Percentiles rank a stretch among this genome's conserved stretches.
Evolutionary conservation across 2,888 invertebrate species (phyloP).

Genomic region (Ophraella communa): DNA sequence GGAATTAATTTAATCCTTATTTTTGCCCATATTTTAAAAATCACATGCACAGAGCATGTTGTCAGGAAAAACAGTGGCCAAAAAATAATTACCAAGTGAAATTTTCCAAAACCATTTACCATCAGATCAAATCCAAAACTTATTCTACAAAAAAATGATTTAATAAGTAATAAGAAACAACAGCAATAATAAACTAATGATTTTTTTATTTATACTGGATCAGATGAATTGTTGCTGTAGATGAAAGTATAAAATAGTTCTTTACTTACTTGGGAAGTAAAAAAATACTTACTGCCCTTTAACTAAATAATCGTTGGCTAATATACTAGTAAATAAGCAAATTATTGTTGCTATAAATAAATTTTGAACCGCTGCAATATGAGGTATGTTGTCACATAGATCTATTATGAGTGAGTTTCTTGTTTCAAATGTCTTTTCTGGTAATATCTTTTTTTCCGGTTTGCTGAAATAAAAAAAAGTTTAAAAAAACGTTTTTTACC

Average conservation of each 20-base stretch:
- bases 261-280: background rate
- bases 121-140: conserved; percentile 68
- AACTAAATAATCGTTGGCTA: conserved; percentile 75
- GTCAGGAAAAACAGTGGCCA: conserved; percentile 64
- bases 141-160: conserved; percentile 56
- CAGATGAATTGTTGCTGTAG: no score
- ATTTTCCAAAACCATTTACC: conserved; percentile 65
- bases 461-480: conserved; percentile 23
- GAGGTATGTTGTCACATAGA: conserved; percentile 72
- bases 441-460: conserved; percentile 49
- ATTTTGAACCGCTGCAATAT: conserved; percentile 84
- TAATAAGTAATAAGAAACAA: no score
- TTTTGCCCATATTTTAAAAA: conserved; percentile 62
- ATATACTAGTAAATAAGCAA: conserved; percentile 74
- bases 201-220: no score
- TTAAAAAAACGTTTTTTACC: background rate
- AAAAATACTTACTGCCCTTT: conserved; percentile 72
- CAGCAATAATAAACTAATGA: no score
- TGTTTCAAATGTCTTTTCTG: conserved; percentile 71
- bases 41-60: conserved; percentile 58
- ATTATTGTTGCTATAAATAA: conserved; percentile 81
- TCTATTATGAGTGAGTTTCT: conserved; percentile 84
- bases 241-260: no score
- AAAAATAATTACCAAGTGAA: conserved; percentile 64
- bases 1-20: conserved; percentile 47